Percentiles rank a stretch among this genome's conserved stretches.
Conservation (phyloP, 2,113 vertebrate species). For the Lophotis ruficrista region DNA sequence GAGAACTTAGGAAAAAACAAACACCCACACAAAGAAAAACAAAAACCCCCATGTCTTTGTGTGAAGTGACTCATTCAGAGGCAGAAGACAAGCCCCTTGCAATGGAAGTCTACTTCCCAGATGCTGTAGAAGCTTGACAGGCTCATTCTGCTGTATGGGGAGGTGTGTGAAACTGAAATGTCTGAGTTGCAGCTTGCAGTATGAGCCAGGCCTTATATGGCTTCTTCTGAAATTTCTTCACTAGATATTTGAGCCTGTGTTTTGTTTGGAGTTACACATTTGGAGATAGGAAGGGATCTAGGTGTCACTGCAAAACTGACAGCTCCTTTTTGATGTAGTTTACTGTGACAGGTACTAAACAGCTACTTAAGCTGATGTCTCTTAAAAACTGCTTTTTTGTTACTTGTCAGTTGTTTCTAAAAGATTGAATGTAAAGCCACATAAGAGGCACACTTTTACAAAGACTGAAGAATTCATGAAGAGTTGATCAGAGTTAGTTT, state of each 20-base stretch:
- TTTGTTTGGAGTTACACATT: background rate
- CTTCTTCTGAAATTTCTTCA: background rate
- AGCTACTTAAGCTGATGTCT: background rate
- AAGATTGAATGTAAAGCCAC: background rate
- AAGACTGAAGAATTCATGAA: background rate
- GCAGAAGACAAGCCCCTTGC: background rate
- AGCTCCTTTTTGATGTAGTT: background rate
- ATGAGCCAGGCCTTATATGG: background rate
- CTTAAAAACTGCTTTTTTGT: background rate
- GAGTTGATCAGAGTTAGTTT: background rate
- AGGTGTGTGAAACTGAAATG: background rate
- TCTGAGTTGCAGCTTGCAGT: background rate
- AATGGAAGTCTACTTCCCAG: background rate
- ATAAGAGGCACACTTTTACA: background rate
- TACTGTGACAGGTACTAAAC: background rate
- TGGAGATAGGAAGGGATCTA: background rate
- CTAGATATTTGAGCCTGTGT: background rate
- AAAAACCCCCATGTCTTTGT: rapidly evolving
- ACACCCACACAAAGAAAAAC: background rate
- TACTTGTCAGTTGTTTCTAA: background rate
- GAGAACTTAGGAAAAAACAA: background rate
- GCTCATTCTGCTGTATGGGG: background rate
- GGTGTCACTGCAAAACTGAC: background rate
- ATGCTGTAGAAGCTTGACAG: background rate
- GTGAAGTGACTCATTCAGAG: background rate